Conservation (phyloP, 1,140 invertebrate species). For the Chironomus striatipennis region DNA sequence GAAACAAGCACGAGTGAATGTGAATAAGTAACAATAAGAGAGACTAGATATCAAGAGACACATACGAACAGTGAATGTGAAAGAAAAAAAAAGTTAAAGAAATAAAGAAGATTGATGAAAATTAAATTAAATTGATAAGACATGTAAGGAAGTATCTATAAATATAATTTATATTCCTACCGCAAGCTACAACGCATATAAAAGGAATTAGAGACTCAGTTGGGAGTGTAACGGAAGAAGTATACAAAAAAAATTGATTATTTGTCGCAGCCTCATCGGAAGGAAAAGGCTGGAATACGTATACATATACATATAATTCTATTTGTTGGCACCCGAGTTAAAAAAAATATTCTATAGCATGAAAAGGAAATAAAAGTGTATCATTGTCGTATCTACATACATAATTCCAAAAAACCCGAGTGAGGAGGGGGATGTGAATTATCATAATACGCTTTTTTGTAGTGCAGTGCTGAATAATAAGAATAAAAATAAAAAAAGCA, state of each 20-base stretch:
- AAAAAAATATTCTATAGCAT: background rate
- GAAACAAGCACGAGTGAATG: background rate
- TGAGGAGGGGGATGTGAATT: background rate
- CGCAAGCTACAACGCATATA: background rate
- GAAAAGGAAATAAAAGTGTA: background rate
- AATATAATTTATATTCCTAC: background rate
- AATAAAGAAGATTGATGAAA: conserved; percentile 9
- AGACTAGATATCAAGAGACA: background rate
- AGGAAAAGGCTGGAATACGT: background rate
- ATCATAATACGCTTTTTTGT: conserved; percentile 10
- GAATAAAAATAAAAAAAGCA: background rate
- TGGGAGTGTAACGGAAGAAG: background rate
- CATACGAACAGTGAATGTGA: no score
- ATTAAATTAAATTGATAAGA: conserved; percentile 21
- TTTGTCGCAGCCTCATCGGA: conserved; percentile 1
- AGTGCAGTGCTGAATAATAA: background rate
- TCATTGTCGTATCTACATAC: background rate
- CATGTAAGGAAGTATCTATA: conserved; percentile 14
- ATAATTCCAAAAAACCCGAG: no score
- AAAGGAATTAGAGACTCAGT: background rate
- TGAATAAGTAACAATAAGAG: background rate
- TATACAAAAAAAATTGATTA: background rate
- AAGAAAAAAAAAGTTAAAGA: no score
- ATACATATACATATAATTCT: background rate
- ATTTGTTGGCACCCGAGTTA: no score